Percentiles rank a stretch among this genome's conserved stretches.
These are phyloP conservation scores for Lepidurus arcticus DNA, from an alignment of 1,140 invertebrate genomes.

Conservation along the genomic window DNA sequence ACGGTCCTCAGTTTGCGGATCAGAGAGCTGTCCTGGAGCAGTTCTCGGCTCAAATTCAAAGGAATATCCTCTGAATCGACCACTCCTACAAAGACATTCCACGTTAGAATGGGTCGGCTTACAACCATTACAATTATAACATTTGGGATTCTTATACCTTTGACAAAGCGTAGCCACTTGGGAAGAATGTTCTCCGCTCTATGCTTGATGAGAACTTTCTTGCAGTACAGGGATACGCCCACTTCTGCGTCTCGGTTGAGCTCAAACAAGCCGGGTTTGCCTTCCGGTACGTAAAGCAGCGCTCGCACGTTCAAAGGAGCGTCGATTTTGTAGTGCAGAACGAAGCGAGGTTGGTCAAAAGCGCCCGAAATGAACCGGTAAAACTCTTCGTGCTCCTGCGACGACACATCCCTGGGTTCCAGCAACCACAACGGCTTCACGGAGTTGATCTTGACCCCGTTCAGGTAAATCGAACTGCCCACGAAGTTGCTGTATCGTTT, in stretches of 20 bases:
- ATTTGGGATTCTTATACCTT: slow-evolving; percentile 53
- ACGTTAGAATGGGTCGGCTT: not conserved
- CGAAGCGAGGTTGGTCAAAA: slow-evolving; percentile 77
- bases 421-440: slow-evolving; percentile 88
- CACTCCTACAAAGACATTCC: slow-evolving; percentile 58
- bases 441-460: slow-evolving; percentile 77
- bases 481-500: slow-evolving; percentile 98
- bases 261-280: slow-evolving; percentile 81
- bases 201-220: slow-evolving; percentile 82
- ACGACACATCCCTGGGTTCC: slow-evolving; percentile 79
- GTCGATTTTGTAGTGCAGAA: slow-evolving; percentile 78
- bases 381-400: slow-evolving; percentile 84
- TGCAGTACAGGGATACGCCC: slow-evolving; percentile 81
- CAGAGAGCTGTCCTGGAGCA: slow-evolving; percentile 86
- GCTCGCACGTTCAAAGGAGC: slow-evolving; percentile 85
- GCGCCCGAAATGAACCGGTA: slow-evolving; percentile 78
- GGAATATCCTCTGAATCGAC: slow-evolving; percentile 98
- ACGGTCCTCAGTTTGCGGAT: slow-evolving; percentile 80
- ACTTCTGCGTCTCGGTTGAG: slow-evolving; percentile 72
- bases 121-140: slow-evolving; percentile 29
- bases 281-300: slow-evolving; percentile 87
- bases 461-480: slow-evolving; percentile 83
- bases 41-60: slow-evolving; percentile 88
- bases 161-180: slow-evolving; percentile 89
- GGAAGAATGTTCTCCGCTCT: slow-evolving; percentile 85